Evolutionary conservation across 2,888 invertebrate species (phyloP), one percentile per base, ranked within the genome.

Genomic region (Protonemura montana): DNA sequence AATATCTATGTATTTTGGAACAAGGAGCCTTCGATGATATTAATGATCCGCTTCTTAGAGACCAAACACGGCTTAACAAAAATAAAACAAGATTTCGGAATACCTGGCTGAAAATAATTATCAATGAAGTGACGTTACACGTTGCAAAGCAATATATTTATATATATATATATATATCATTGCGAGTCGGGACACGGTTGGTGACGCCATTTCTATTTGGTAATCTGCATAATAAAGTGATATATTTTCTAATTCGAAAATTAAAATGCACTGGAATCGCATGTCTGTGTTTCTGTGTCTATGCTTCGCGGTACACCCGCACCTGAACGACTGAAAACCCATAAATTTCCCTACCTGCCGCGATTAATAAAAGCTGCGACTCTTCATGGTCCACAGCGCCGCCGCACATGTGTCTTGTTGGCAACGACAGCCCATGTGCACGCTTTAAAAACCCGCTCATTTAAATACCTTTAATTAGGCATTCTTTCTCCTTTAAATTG

Each of bases 181-280:
- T 59, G 59, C 59, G 59, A 16, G 59, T 10, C 59, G 21, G 21
- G 59, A 1, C 59, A 59, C 21, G 59, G 59, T 21, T 59, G 59
- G 59, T 59, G 59, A 59, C 59, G 59, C 59, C 59, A 59, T 59
- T 59, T 59, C 59, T 59, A 59, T 59, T 59, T 59, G 21, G 59
- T 59, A 16, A 59, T 41, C 41, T 59, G 59, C 59, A 59, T 59
- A 59, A 59, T 13, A 59, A 59, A 59, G 59, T 59, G 59, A 59
- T 59, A 59, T 59, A 21, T 59, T 59, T 59, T 59, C 7, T 59
- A 59, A 59, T 59, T 35, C 35, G 3, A 35, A 10, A 35, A 35
- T 35, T 35, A 35, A 35, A 35, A 35, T 35, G 35, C 35, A 35
- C 10, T 10, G 10, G 35, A 35, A 3, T 35, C 10, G 10, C 35